These are phyloP conservation scores for Corapipo altera DNA, from an alignment of 2,113 vertebrate species.

Conservation along the genomic window DNA sequence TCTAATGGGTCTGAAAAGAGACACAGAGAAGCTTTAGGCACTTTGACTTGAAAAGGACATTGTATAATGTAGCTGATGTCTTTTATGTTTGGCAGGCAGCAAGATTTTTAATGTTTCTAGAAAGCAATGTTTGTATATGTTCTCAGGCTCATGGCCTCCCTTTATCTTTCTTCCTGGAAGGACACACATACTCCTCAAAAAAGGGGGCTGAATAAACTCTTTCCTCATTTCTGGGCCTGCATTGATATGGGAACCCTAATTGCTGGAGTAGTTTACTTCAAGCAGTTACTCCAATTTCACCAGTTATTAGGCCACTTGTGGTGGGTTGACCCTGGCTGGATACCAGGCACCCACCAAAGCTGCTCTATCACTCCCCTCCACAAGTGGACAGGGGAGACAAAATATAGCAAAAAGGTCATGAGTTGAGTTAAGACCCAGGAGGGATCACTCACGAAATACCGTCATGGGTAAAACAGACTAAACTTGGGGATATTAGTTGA, in stretches of 20 bases:
- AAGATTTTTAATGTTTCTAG: background rate
- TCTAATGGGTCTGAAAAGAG: background rate
- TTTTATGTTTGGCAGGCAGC: background rate
- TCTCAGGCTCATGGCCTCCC: background rate
- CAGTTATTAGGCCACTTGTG: background rate
- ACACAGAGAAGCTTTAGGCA: background rate
- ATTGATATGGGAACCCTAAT: background rate
- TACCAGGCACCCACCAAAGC: background rate
- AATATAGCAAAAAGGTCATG: background rate
- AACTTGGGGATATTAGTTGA: background rate
- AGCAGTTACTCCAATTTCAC: background rate
- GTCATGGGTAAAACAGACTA: background rate
- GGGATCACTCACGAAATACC: background rate
- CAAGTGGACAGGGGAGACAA: background rate
- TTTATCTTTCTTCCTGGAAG: background rate
- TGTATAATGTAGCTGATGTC: background rate
- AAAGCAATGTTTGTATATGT: background rate
- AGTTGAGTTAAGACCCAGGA: background rate
- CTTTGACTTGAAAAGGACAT: background rate
- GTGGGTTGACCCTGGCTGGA: background rate
- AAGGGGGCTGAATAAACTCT: background rate
- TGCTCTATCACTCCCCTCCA: background rate
- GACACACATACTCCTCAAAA: background rate
- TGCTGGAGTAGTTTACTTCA: background rate
- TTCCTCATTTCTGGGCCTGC: conserved; percentile 11